A percentile compares a stretch with the other conserved stretches of the same genome.
Evolutionary conservation across 37 sponge, comb jelly and placozoan species (phyloP).

Genomic region (Spongia lamella): DNA sequence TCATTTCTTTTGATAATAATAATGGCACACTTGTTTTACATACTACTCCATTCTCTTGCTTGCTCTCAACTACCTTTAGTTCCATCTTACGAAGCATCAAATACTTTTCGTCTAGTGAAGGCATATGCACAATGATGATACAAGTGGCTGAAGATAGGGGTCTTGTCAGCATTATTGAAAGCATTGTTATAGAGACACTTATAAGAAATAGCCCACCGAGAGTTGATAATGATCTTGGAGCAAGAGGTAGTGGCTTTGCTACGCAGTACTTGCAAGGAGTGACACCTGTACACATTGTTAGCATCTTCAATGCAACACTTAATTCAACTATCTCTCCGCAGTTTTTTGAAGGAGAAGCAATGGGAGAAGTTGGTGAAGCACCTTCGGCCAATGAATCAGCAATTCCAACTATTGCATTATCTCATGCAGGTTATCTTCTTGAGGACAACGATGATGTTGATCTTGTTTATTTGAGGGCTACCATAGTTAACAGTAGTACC

Average conservation of each 20-base stretch:
- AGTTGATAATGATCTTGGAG: constrained; percentile 69
- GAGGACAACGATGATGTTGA: constrained; percentile 49
- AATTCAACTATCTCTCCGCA: constrained; percentile 43
- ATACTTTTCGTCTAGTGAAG: constrained; percentile 22
- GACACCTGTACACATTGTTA: constrained; percentile 57
- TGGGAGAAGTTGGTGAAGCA: constrained; percentile 63
- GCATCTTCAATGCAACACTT: constrained; percentile 54
- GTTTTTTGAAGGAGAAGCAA: constrained; percentile 61
- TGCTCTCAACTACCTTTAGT: constrained; percentile 35
- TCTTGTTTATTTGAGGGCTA: constrained; percentile 49
- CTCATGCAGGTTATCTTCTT: constrained; percentile 67
- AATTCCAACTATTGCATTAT: constrained; percentile 43
- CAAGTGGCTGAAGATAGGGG: constrained; percentile 33
- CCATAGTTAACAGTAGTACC: constrained; percentile 15
- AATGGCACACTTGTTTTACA: not conserved
- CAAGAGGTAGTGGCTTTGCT: constrained; percentile 49
- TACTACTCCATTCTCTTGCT: constrained; percentile 25
- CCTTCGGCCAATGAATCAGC: constrained; percentile 1
- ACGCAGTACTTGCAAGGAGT: constrained; percentile 54
- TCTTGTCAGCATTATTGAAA: constrained; percentile 22
- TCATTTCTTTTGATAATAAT: not conserved
- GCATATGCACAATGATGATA: constrained; percentile 42
- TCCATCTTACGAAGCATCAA: not conserved
- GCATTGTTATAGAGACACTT: constrained; percentile 24
- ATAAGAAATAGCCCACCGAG: constrained; percentile 60